Percentiles rank a stretch among this genome's conserved stretches.
Conservation (phyloP, 2,797 vertebrate genomes). For the Trachurus trachurus region DNA sequence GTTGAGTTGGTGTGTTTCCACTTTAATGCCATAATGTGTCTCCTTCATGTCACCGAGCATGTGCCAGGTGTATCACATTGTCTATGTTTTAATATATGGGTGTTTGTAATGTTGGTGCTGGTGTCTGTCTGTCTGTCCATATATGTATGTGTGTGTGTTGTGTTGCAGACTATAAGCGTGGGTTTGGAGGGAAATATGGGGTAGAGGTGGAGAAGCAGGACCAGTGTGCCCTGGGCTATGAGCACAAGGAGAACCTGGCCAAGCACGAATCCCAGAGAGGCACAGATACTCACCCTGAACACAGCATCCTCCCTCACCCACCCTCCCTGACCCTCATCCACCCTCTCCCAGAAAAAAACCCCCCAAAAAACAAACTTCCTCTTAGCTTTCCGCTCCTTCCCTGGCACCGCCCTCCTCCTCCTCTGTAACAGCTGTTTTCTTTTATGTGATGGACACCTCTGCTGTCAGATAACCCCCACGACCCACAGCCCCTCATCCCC, state of each 20-base stretch:
- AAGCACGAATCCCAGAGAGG: conserved; percentile 86
- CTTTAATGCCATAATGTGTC: background rate
- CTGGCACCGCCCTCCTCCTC: conserved; percentile 12
- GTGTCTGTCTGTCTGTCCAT: background rate
- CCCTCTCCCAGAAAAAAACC: background rate
- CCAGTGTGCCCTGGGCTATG: conserved; percentile 93
- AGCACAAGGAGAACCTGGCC: conserved; percentile 94
- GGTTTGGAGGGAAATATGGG: conserved; percentile 95
- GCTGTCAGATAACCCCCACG: background rate
- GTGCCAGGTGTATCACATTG: background rate
- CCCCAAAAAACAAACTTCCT: background rate
- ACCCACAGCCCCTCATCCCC: background rate
- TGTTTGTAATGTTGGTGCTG: conserved; percentile 5
- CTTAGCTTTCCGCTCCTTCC: conserved; percentile 17
- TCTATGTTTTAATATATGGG: conserved; percentile 5
- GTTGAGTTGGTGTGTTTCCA: too few relatives aligned
- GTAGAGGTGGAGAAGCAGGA: conserved; percentile 93
- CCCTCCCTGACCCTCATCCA: background rate
- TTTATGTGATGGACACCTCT: background rate
- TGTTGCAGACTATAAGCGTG: conserved; percentile 94
- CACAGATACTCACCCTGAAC: conserved; percentile 47
- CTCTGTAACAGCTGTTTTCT: conserved; percentile 30
- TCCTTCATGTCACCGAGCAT: background rate
- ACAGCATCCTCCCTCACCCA: background rate
- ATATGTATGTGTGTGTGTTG: conserved; percentile 31